Conservation (phyloP, 2,113 vertebrate genomes). For the Rhizomys pruinosus region DNA sequence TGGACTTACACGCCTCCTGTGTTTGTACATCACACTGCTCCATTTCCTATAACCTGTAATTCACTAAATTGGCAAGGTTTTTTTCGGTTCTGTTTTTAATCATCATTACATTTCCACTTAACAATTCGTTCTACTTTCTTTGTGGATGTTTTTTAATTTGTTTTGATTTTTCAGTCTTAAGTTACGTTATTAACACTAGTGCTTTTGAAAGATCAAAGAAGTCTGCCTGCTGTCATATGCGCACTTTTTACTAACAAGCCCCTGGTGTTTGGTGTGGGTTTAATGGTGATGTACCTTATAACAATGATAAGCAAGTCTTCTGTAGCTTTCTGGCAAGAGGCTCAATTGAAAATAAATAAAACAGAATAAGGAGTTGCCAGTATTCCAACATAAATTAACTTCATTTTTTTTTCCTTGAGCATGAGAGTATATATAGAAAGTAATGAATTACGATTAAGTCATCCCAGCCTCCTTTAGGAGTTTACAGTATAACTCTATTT, state of each 20-base stretch:
- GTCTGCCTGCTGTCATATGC: constrained; percentile 72
- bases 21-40: constrained; percentile 66
- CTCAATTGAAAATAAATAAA: constrained; percentile 75
- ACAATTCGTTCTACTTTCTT: constrained; percentile 86
- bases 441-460: constrained; percentile 40
- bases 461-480: constrained; percentile 44
- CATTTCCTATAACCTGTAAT: constrained; percentile 81
- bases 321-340: constrained; percentile 86
- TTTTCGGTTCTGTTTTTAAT: constrained; percentile 82
- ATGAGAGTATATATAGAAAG: constrained; percentile 59
- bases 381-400: too few species aligned
- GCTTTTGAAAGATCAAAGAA: constrained; percentile 72
- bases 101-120: constrained; percentile 87
- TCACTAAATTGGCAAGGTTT: constrained; percentile 87
- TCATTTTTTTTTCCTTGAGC: constrained; percentile 33
- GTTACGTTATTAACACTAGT: constrained; percentile 79
- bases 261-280: constrained; percentile 78
- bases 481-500: background rate
- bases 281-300: constrained; percentile 71
- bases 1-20: constrained; percentile 30
- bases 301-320: constrained; percentile 80
- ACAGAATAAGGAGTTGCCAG: constrained; percentile 46
- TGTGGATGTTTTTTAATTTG: constrained; percentile 72
- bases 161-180: constrained; percentile 81
- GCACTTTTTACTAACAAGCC: constrained; percentile 79